Base-by-base conservation (phyloP, 64 coral and sea anemone species). In the Orbicella faveolata region DNA sequence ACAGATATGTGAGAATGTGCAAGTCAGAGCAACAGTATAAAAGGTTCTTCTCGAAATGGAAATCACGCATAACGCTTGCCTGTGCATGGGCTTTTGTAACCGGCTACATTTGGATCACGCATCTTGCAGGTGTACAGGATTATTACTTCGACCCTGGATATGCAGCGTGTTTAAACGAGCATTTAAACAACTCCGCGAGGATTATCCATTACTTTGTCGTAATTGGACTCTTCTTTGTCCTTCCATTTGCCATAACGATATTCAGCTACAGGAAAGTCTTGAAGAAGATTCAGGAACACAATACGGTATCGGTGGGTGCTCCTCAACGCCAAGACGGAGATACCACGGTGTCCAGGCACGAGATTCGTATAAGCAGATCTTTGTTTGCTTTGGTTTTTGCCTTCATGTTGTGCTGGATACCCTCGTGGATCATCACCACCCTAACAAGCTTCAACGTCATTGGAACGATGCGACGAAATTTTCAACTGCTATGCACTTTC, bases 351-450 rank as follows among this genome's bases (percentile, higher is more conserved):
- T 52, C 17, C 0, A 52, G 12, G 51, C 19, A n/a, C 20, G 75
- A 78, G 16, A 44, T 78, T 23, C 75, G 75, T 39, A 2, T 78
- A 78, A 78, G 75, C 20, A 78, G 7, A 34, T 78, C 75, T 9
- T n/a, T 78, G 8, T 78, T 78, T 52, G 41, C 51, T 23, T 44
- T 78, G 6, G 75, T 78, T 6, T 78, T 78, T 25, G 75, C 44
- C 2, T 78, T 78, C 37, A 78, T 78, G 75, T 78, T 78, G 41
- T 78, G 75, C 20, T 78, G 75, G 75, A 9, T 78, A 2, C 75
- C 75, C 36, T 34, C 75, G 23, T 78, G 75, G 75, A 4, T 52
- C 16, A 78, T 52, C 17, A 52, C 75, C 37, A 78, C 53, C 75
- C 9, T 78, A 18, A 51, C 36, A 2, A 19, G 75, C 36, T 78